phyloP scores from a whole-genome alignment of 2,113 vertebrate species.

The Oryctolagus cuniculus region mOryCun1.1 NC_091442.1:106398001-106398500 shows the following conservation, averaged over 20 bases:
- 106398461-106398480: no score
- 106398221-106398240: not conserved
- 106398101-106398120: not conserved
- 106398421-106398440: no score
- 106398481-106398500: no score
- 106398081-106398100: not conserved
- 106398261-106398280: not conserved
- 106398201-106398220: not conserved
- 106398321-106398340: no score
- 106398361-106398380: no score
- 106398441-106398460: no score
- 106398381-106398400: no score
- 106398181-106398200: not conserved
- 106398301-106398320: not conserved
- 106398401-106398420: no score
- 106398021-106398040: not conserved
- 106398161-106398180: not conserved
- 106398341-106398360: no score
- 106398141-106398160: not conserved
- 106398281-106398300: not conserved
- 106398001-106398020: not conserved
- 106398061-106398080: not conserved
- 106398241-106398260: not conserved
- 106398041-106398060: not conserved
- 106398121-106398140: no score